A percentile compares a stretch with the other conserved stretches of the same genome.
Evolutionary conservation across 2,797 vertebrate genomes (phyloP).

Genomic region (Sebastes melanostomus): DNA sequence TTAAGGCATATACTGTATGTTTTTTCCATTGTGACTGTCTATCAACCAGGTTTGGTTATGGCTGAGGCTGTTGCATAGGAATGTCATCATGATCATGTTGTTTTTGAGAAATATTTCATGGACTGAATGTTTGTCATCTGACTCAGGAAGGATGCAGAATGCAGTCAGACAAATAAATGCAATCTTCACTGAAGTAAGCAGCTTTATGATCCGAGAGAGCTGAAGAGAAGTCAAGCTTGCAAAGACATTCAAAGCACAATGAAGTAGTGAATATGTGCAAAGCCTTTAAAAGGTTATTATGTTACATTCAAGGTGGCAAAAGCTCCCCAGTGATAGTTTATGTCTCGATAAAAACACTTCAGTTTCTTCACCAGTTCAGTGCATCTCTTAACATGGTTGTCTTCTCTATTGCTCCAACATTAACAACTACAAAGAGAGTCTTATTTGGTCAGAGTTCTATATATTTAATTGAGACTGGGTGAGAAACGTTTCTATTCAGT

Average conservation of each 20-base stretch:
- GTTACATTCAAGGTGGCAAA: background rate
- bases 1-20: background rate
- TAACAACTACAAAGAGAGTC: background rate
- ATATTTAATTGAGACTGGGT: background rate
- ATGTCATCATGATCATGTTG: background rate
- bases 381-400: background rate
- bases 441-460: background rate
- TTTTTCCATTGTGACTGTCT: background rate
- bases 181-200: background rate
- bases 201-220: background rate
- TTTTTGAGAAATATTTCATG: background rate
- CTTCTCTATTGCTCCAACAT: background rate
- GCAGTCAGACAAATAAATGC: background rate
- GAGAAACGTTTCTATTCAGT: background rate
- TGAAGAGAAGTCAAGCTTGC: background rate
- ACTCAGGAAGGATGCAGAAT: background rate
- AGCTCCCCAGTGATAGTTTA: background rate
- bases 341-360: background rate
- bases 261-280: background rate
- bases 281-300: background rate
- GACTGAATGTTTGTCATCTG: background rate
- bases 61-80: background rate
- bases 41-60: background rate
- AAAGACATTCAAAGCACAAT: background rate
- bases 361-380: background rate